Conservation (phyloP, 2,113 vertebrate species). For the Pterocles gutturalis region DNA sequence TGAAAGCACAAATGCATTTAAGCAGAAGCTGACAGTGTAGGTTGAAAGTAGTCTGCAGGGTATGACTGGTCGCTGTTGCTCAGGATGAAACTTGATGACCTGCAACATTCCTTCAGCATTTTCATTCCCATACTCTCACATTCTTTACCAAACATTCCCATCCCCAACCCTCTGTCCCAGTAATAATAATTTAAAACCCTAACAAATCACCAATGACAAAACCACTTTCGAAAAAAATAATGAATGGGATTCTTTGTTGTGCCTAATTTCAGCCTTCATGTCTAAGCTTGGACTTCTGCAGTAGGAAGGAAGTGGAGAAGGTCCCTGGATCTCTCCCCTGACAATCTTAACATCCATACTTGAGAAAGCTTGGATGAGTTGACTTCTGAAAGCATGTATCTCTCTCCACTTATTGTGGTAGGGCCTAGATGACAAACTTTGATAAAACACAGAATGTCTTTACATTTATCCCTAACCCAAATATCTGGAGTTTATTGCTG, state of each 20-base stretch:
- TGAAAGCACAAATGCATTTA: neutral
- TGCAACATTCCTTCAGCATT: neutral
- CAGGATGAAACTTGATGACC: neutral
- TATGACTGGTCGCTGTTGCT: neutral
- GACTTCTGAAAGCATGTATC: neutral
- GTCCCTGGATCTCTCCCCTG: neutral
- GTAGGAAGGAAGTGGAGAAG: neutral
- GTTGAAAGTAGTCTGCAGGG: neutral
- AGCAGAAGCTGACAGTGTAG: neutral
- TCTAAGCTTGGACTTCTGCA: neutral
- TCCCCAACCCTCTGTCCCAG: neutral
- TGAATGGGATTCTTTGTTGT: neutral
- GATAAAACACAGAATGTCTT: neutral
- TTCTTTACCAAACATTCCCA: neutral
- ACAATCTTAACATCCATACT: neutral
- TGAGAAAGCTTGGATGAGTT: neutral
- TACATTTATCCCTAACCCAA: neutral
- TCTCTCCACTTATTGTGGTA: neutral
- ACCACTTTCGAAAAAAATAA: neutral
- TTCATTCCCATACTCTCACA: neutral
- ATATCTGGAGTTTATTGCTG: neutral
- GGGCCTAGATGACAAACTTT: neutral
- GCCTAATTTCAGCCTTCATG: neutral
- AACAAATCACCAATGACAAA: neutral
- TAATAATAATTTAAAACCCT: neutral